Evolutionary conservation across 2,888 invertebrate species (phyloP), one percentile per base, ranked within the genome.

Genomic region (Scaptomyza flava): DNA sequence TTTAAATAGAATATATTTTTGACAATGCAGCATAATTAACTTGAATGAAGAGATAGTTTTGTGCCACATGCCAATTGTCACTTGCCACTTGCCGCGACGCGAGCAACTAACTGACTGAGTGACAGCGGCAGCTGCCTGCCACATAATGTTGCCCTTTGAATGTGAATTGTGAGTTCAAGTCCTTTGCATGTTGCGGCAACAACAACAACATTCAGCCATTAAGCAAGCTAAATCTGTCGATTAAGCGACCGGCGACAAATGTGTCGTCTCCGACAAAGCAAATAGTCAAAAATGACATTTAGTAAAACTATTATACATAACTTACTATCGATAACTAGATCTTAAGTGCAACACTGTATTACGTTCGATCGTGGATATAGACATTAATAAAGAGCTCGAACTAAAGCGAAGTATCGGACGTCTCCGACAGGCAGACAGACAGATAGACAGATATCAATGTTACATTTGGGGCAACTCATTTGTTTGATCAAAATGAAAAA

Each of bases 1-100:
- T 68, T 68, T 81, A 76, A 81, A 72, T 79, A 62, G 64, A 79
- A 85, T 62, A 69, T 79, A 4, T 81, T 68, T 68, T 72, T 68
- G 72, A 66, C 52, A 78, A 54, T 67, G 67, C 67, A 46, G n/a
- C 50, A 68, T 79, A 81, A 81, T 85, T 81, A 81, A 72, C 72
- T 72, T 57, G n/a, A 27, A 27, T 27, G 1, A 27, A 27, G 27
- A 27, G 6, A 27, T 27, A 27, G 27, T 27, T 27, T 27, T 23
- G 23, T 82, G 73, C 62, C 43, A 45, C 27, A 30, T 27, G 45
- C 23, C 43, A n/a, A n/a, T n/a, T n/a, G n/a, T n/a, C n/a, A n/a
- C n/a, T n/a, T 82, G 73, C 62, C 43, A 45, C 27, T 30, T 27
- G 45, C 23, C 43, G 33, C 43, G 60, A 31, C 56, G 62, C 54